Base-by-base conservation (phyloP, 2,888 invertebrate genomes). In the Aelia acuminata region DNA sequence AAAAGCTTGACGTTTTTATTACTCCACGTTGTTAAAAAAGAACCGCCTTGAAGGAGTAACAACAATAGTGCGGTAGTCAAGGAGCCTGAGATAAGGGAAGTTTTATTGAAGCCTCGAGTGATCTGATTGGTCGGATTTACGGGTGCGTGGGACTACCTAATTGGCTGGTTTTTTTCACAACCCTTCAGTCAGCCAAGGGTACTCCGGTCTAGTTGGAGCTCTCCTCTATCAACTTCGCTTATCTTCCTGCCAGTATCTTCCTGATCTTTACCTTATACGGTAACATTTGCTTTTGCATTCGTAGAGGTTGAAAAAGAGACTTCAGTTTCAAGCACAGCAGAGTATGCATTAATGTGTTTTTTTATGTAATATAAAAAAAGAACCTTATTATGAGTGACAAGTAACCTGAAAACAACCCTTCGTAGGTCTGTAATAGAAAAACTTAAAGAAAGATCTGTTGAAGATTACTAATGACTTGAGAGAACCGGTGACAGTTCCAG, bases 91-190 rank as follows among this genome's bases (percentile, higher is more conserved):
- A 80, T 80, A 80, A 80, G 80, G 47, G 35, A 15, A 39, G 43
- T 80, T 80, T 80, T 80, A 80, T 80, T 80, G 80, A 80, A 80
- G 80, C 80, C 10, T 0, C 13, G 4, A 80, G 43, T 47, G 80
- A 53, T 53, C 85, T 85, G 85, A 85, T 85, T 85, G 85, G 85
- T 39, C 49, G 31, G 85, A 85, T 85, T 85, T 85, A 85, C 85
- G 53, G 85, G 50, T 53, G 80, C 80, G 80, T 13, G 43, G 43
- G 39, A 53, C n/a, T 49, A 35, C 31, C 85, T 85, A 85, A 85
- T 85, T 85, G 85, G 85, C 85, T 13, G 35, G 22, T 53, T 31
- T 85, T 85, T 85, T 84, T 31, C 26, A 18, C 18, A 49, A 5
- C 49, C 48, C 13, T n/a, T 35, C 50, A 15, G 31, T 49, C 18